Base-by-base conservation (phyloP, 2,113 vertebrate genomes). In the Syngnathus scovelli region DNA sequence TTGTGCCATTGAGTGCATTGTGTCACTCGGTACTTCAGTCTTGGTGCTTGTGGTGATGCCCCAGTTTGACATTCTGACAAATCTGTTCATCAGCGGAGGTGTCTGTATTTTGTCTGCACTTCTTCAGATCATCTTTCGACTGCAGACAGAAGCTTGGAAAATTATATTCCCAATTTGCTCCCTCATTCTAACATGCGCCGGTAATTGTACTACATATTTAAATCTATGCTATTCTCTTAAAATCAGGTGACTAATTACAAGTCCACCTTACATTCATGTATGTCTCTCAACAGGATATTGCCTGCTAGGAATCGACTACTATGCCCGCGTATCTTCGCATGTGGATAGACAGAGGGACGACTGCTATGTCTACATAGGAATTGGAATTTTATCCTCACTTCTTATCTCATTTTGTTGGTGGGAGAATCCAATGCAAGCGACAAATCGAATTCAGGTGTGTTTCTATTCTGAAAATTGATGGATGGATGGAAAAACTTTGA, bases 1-100 rank as follows among this genome's bases (percentile, higher is more conserved):
- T 11, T 89, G 80, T 62, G n/a, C 0, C 37, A 86, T 92, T 38
- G 91, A 92, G 78, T 77, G 82, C 56, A 66, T 89, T 72, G 91
- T 91, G 61, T 91, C 90, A 33, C 56, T 91, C 21, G 91, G 91
- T 7, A 92, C 91, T 10, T 83, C 90, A 0, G 0, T 89, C 44
- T 74, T 93, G 36, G 89, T 92, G 64, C 81, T 93, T 1, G 75
- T 92, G 0, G 90, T 91, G 18, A 91, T 93, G 92, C 92, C 92
- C 58, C 79, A 90, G 69, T 91, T 93, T 74, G 92, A 93, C 15
- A 76, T 92, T 36, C 54, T 93, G 55, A 92, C 90, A 18, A 92
- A 92, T 79, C 89, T 92, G 58, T 91, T 89, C 76, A 91, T 91
- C 82, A 85, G 85, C 1, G 90, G 91, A 61, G 91, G 92, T 41